Conservation (phyloP, 2,888 invertebrate genomes). For the Acronicta aceris region DNA sequence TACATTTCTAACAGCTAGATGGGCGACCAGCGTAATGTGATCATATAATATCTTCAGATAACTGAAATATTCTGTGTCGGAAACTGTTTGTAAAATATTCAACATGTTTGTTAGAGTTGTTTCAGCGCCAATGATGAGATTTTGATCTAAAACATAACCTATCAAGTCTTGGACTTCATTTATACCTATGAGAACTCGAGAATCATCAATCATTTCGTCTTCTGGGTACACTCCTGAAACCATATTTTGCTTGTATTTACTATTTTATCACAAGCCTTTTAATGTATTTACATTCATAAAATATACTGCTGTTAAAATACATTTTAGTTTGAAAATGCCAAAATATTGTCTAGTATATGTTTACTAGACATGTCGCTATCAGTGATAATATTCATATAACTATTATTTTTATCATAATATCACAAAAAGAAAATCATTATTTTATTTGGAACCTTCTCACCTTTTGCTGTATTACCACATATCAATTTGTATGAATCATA, state of each 20-base stretch:
- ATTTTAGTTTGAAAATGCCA: no score
- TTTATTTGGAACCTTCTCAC: constrained; percentile 68
- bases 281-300: no score
- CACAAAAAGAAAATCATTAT: no score
- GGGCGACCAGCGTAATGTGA: constrained; percentile 91
- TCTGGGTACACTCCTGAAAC: constrained; percentile 79
- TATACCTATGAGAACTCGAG: constrained; percentile 89
- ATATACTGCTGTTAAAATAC: no score
- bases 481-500: constrained; percentile 89
- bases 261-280: no score
- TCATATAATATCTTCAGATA: constrained; percentile 89
- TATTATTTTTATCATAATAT: no score
- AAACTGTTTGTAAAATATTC: constrained; percentile 74
- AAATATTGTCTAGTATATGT: no score
- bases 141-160: constrained; percentile 70
- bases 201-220: constrained; percentile 57
- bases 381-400: no score
- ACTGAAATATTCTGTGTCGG: constrained; percentile 77
- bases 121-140: constrained; percentile 88
- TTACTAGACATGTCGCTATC: no score
- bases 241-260: background rate
- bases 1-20: constrained; percentile 92
- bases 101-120: constrained; percentile 86
- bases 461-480: constrained; percentile 92
- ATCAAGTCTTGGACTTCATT: constrained; percentile 88